Base-by-base conservation (phyloP, 92 coral and sea anemone species). In the Zoanthus sociatus region DNA sequence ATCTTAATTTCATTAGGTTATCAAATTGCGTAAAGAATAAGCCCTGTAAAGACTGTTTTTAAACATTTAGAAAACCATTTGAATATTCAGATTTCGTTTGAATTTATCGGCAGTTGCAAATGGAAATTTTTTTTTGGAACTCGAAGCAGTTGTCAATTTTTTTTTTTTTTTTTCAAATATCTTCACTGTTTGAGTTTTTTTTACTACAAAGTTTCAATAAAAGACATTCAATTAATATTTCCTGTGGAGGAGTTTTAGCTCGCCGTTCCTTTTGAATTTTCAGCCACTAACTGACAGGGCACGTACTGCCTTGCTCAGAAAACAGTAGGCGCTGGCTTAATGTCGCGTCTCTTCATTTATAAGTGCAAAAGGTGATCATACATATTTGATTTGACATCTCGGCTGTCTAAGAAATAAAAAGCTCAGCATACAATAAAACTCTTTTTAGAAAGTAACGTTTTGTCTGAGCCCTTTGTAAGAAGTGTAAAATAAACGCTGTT, bases 281-380 rank as follows among this genome's bases (percentile, higher is more conserved):
- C 46, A 64, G 6, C 26, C 26, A 46, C 20, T 20, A 81, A 81
- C 61, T 64, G 82, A 58, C 67, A 53, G 11, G 17, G 45, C 46
- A 13, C 5, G 42, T 26, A 10, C 67, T 17, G 61, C 67, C 82
- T 44, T 16, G 82, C 21, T 32, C 37, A 26, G 9, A 53, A 0
- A 67, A 15, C 82, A 77, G 82, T 77, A 7, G 82, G 82, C 8
- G 8, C 61, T 64, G 85, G 42, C 42, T 64, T 81, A 7, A 15
- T 64, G 85, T 18, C 85, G 85, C 85, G 76, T 46, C 16, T 32
- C 21, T 30, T 67, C 63, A 77, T 77, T 77, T 77, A 30, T 21
- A 17, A 81, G 85, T 20, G 42, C 45, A 81, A 81, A 81, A 81
- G 73, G 60, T 66, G 63, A 7, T 15, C 14, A 9, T 71, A 64